Evolutionary conservation across 2,888 invertebrate species (phyloP).

Genomic region (Limenitis arthemis): DNA sequence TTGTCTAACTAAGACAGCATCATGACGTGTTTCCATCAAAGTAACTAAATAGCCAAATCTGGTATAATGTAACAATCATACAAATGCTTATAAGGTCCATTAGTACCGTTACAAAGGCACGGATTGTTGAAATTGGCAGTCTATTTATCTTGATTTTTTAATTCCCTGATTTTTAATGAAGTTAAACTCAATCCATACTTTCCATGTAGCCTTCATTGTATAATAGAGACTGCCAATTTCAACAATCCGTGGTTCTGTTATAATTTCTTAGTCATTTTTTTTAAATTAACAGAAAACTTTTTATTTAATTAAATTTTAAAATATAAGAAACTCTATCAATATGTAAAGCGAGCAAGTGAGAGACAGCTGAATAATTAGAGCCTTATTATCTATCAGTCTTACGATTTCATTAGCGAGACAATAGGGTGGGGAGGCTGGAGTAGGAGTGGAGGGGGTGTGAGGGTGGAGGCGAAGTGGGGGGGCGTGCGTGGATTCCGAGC

Average conservation of each 20-base stretch:
- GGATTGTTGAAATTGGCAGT: too few relatives aligned
- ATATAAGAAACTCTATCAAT: neutral
- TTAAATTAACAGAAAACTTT: neutral
- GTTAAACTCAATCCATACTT: too few relatives aligned
- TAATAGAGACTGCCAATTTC: too few relatives aligned
- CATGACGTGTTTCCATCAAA: too few relatives aligned
- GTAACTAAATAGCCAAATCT: too few relatives aligned
- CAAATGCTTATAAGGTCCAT: too few relatives aligned
- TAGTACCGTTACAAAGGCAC: too few relatives aligned
- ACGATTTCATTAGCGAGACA: constrained; percentile 29
- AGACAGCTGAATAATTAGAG: constrained; percentile 8
- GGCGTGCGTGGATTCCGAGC: constrained; percentile 41
- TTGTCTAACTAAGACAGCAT: too few relatives aligned
- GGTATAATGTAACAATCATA: too few relatives aligned
- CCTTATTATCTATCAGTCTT: constrained; percentile 17
- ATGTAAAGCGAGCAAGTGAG: neutral
- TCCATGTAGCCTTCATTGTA: too few relatives aligned
- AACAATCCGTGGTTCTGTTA: neutral
- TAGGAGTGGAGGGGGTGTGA: neutral
- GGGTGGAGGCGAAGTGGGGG: constrained; percentile 44
- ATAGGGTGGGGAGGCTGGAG: constrained; percentile 29
- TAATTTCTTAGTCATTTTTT: neutral
- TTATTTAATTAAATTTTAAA: neutral
- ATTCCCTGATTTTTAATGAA: too few relatives aligned
- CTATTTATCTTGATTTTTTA: too few relatives aligned